These are phyloP conservation scores for Psylliodes chrysocephalus DNA, from an alignment of 2,888 invertebrate genomes.

Conservation along the genomic window DNA sequence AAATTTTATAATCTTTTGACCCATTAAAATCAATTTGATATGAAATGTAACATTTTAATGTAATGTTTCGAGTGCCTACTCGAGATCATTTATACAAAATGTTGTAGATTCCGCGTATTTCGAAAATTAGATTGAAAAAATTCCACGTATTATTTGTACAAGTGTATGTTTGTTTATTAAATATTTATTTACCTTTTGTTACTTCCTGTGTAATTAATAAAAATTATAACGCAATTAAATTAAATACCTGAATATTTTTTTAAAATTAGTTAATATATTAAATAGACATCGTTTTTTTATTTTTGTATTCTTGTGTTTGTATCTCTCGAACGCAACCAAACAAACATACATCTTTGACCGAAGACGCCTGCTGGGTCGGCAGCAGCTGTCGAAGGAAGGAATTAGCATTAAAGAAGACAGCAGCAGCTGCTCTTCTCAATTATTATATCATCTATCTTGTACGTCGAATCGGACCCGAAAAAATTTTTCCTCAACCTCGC, in stretches of 20 bases:
- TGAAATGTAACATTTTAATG: background rate
- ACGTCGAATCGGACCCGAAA: slow-evolving; percentile 2
- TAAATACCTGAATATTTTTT: too few species aligned
- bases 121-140: too few species aligned
- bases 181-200: too few species aligned
- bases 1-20: slow-evolving; percentile 13
- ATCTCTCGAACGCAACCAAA: background rate
- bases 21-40: background rate
- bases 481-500: slow-evolving; percentile 6
- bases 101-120: too few species aligned
- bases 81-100: too few species aligned
- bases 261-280: too few species aligned
- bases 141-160: too few species aligned
- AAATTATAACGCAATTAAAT: too few species aligned
- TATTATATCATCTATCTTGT: slow-evolving; percentile 27
- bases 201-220: too few species aligned
- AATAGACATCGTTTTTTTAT: too few species aligned
- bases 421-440: slow-evolving; percentile 28
- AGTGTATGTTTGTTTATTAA: too few species aligned
- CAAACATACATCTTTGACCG: background rate
- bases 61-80: background rate
- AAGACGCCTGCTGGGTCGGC: slow-evolving; percentile 10
- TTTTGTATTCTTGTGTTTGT: background rate
- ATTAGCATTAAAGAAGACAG: slow-evolving; percentile 28
- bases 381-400: slow-evolving; percentile 12